phyloP scores from a whole-genome alignment of 2,797 vertebrate genomes.

The Hemitrygon akajei region DNA sequence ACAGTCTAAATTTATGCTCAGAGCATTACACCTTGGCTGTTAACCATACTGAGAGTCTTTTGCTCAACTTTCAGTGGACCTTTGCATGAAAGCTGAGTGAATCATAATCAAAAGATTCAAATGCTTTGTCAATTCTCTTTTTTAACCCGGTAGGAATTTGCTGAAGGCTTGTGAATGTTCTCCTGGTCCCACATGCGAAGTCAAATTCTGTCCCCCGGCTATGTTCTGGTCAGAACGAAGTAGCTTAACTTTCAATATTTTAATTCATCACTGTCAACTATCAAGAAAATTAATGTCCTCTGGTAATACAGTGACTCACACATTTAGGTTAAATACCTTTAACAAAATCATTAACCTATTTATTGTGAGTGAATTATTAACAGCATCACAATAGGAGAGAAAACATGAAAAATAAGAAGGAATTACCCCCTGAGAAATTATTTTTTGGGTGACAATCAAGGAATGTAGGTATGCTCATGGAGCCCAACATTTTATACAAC shows the following conservation, averaged over 20 bases:
- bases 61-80: neutral
- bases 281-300: neutral
- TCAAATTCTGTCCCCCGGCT: neutral
- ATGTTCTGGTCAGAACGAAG: conserved; percentile 6
- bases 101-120: neutral
- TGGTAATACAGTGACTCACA: neutral
- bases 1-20: neutral
- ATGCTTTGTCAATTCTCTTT: neutral
- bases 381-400: neutral
- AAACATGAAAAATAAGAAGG: neutral
- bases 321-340: neutral
- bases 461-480: too few relatives aligned
- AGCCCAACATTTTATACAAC: too few relatives aligned
- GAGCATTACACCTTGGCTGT: neutral
- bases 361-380: neutral
- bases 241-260: conserved; percentile 5
- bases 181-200: neutral
- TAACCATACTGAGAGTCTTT: neutral
- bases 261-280: neutral
- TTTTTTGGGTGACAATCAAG: neutral
- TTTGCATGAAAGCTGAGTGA: neutral
- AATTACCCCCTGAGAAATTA: neutral
- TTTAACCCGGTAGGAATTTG: too few relatives aligned
- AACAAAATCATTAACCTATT: neutral
- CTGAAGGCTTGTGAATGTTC: neutral